These are phyloP conservation scores for Agrochola lychnidis DNA, from an alignment of 2,888 invertebrate genomes.

Conservation along the genomic window DNA sequence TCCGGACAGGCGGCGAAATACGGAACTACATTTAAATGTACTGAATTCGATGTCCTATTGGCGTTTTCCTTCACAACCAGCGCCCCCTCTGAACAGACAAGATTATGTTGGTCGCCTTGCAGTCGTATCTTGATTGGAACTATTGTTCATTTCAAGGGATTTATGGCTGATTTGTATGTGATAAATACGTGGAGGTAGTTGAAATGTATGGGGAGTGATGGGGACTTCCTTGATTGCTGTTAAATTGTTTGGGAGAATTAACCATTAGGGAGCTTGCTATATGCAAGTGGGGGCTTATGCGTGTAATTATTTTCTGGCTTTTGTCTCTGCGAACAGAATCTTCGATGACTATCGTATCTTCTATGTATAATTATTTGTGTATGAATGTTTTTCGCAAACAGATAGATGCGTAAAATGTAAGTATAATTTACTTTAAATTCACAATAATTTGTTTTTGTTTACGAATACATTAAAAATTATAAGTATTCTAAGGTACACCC, in stretches of 20 bases:
- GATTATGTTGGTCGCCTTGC: constrained; percentile 40
- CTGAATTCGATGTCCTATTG: not conserved
- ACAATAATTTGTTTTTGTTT: too few species aligned
- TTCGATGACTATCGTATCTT: not conserved
- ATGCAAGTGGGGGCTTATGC: constrained; percentile 16
- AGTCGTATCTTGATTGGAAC: constrained; percentile 76
- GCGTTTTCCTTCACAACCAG: constrained; percentile 25
- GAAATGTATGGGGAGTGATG: constrained; percentile 40
- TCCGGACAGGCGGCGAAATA: constrained; percentile 21
- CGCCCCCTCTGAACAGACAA: constrained; percentile 30
- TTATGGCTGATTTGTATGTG: constrained; percentile 65
- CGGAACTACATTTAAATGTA: constrained; percentile 36
- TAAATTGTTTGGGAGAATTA: constrained; percentile 57
- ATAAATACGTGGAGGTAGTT: constrained; percentile 54
- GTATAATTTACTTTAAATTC: too few species aligned
- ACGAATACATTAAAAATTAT: not conserved
- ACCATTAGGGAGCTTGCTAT: constrained; percentile 46
- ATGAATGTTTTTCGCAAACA: too few species aligned
- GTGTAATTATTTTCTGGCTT: constrained; percentile 24
- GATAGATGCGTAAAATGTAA: too few species aligned
- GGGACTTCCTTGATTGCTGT: constrained; percentile 57
- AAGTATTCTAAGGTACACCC: not conserved
- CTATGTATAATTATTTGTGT: too few species aligned
- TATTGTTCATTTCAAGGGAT: constrained; percentile 76
- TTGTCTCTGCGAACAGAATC: constrained; percentile 12